Evolutionary conservation across 2,888 invertebrate genomes (phyloP).

Genomic region (Priocnemis perturbator): DNA sequence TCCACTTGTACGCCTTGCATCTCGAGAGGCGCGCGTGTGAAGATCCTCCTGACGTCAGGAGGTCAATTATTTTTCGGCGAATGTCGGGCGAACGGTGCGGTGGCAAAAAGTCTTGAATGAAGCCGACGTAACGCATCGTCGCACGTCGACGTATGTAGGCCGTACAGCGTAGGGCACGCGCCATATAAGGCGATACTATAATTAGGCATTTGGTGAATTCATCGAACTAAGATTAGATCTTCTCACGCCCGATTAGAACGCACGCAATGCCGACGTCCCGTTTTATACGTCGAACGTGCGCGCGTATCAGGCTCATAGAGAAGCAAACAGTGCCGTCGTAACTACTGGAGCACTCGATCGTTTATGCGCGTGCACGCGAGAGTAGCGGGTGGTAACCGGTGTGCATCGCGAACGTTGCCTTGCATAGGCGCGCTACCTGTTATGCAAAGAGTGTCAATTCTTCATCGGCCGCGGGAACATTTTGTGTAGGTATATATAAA

Average conservation of each 20-base stretch:
- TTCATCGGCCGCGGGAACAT: too few relatives aligned
- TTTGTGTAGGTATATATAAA: too few relatives aligned
- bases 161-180: conserved; percentile 35
- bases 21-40: neutral
- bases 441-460: too few relatives aligned
- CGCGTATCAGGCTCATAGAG: conserved; percentile 24
- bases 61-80: conserved; percentile 54
- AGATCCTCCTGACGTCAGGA: conserved; percentile 58
- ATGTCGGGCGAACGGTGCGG: neutral
- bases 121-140: conserved; percentile 43
- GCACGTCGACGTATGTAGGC: conserved; percentile 31
- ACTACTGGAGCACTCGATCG: conserved; percentile 10
- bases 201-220: conserved; percentile 54
- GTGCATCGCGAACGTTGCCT: too few relatives aligned
- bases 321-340: conserved; percentile 27
- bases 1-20: neutral
- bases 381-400: too few relatives aligned
- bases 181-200: conserved; percentile 63
- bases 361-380: too few relatives aligned
- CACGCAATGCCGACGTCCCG: conserved; percentile 19
- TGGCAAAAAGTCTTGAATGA: conserved; percentile 61
- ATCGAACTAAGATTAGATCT: conserved; percentile 52
- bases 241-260: conserved; percentile 55
- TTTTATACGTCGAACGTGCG: conserved; percentile 11
- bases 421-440: too few relatives aligned